These are phyloP conservation scores for Theonella swinhoei DNA, from an alignment of 37 sponge, comb jelly and placozoan species.

Conservation along the genomic window DNA sequence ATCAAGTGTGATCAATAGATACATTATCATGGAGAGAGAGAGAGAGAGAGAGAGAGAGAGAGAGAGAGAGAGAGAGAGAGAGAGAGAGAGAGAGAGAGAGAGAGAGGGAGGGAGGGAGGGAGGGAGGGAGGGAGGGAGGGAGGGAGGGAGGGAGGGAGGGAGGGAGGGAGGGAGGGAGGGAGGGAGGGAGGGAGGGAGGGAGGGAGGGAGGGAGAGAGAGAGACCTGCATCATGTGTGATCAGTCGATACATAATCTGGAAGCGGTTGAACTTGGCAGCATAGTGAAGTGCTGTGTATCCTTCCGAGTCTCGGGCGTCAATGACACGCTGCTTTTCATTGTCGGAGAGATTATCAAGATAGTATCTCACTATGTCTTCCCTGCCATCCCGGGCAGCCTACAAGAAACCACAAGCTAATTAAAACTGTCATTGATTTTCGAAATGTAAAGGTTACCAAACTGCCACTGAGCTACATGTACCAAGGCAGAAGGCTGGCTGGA, in stretches of 20 bases:
- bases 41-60: slow-evolving; percentile 43
- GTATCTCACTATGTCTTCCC: slow-evolving; percentile 37
- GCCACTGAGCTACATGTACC: too few relatives aligned
- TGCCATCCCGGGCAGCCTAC: slow-evolving; percentile 76
- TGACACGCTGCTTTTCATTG: slow-evolving; percentile 11
- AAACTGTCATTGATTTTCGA: too few relatives aligned
- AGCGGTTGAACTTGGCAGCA: slow-evolving; percentile 72
- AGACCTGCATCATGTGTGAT: slow-evolving; percentile 18
- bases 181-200: background rate
- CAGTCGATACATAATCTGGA: slow-evolving; percentile 31
- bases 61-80: slow-evolving; percentile 34
- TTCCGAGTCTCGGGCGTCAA: slow-evolving; percentile 16
- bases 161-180: too few relatives aligned
- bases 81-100: too few relatives aligned
- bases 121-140: too few relatives aligned
- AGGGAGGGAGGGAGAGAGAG: background rate
- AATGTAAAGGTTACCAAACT: too few relatives aligned
- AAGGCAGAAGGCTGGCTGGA: too few relatives aligned
- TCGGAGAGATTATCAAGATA: too few relatives aligned
- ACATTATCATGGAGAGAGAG: slow-evolving; percentile 41
- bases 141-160: too few relatives aligned
- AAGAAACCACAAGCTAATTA: too few relatives aligned
- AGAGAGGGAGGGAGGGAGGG: too few relatives aligned
- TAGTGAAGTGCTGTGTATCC: slow-evolving; percentile 76
- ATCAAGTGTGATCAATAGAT: too few relatives aligned